Evolutionary conservation across 2,888 invertebrate genomes (phyloP).

Genomic region (Andrena haemorrhoa): DNA sequence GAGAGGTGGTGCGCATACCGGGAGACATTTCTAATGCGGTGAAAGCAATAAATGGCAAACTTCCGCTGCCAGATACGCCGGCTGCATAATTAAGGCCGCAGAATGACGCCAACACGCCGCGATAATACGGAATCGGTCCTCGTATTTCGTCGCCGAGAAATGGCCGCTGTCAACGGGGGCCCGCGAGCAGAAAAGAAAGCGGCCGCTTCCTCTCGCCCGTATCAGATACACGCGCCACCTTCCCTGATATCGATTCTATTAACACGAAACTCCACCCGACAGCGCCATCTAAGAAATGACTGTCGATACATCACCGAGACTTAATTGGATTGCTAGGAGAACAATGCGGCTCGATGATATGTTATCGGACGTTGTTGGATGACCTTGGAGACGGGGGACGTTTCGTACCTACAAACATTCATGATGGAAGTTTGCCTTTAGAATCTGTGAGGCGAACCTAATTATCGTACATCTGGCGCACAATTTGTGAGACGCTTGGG

Average conservation of each 20-base stretch:
- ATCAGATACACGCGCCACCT: constrained; percentile 52
- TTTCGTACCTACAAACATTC: too few relatives aligned
- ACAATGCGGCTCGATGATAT: background rate
- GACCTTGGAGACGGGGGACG: too few relatives aligned
- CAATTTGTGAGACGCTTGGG: too few relatives aligned
- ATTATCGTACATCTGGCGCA: too few relatives aligned
- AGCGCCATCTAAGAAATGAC: background rate
- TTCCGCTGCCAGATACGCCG: constrained; percentile 59
- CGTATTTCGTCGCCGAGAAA: constrained; percentile 76
- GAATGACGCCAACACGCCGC: constrained; percentile 74
- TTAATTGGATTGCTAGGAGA: constrained; percentile 12
- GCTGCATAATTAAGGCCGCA: constrained; percentile 77
- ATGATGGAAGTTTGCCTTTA: too few relatives aligned
- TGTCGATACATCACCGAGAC: constrained; percentile 6
- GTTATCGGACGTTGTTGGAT: too few relatives aligned
- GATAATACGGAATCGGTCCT: constrained; percentile 77
- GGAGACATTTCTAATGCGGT: constrained; percentile 51
- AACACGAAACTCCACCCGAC: constrained; percentile 27
- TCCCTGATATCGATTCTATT: constrained; percentile 46
- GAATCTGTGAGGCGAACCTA: too few relatives aligned
- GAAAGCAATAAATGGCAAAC: constrained; percentile 72
- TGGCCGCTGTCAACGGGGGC: constrained; percentile 58
- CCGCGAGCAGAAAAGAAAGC: constrained; percentile 34
- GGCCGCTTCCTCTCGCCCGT: constrained; percentile 20
- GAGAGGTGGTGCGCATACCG: constrained; percentile 1